A percentile compares a stretch with the other conserved stretches of the same genome.
phyloP scores from a whole-genome alignment of 2,888 invertebrate genomes.

The Harpalus rufipes region DNA sequence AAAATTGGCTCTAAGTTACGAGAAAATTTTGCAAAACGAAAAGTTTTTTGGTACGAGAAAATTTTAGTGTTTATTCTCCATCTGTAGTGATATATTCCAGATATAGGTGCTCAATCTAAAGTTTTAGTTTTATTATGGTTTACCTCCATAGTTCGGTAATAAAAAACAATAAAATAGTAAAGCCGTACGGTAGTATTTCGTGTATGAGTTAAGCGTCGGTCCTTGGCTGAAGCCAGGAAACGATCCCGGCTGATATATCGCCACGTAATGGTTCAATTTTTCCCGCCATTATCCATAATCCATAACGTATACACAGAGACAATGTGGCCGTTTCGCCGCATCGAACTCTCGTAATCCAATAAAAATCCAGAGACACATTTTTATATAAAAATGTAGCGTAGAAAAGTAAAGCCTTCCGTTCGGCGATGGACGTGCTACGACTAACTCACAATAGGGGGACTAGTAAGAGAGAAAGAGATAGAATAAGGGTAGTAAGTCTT shows the following conservation, averaged over 20 bases:
- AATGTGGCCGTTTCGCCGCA: slow-evolving; percentile 61
- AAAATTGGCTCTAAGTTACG: too few species aligned
- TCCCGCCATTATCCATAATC: slow-evolving; percentile 67
- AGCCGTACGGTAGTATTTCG: slow-evolving; percentile 13
- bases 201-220: slow-evolving; percentile 17
- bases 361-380: slow-evolving; percentile 66
- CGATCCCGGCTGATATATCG: slow-evolving; percentile 65
- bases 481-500: not conserved
- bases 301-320: slow-evolving; percentile 66
- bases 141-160: slow-evolving; percentile 31
- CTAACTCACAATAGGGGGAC: not conserved
- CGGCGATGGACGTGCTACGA: slow-evolving; percentile 56
- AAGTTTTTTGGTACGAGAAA: not conserved
- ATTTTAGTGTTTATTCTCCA: not conserved
- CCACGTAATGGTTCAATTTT: slow-evolving; percentile 67
- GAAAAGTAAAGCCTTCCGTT: slow-evolving; percentile 57
- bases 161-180: slow-evolving; percentile 45
- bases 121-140: slow-evolving; percentile 40
- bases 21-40: not conserved
- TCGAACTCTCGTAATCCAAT: slow-evolving; percentile 64
- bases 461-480: slow-evolving; percentile 15
- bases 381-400: slow-evolving; percentile 66
- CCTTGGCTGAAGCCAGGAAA: slow-evolving; percentile 57
- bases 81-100: not conserved
- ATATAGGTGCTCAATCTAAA: slow-evolving; percentile 17